Evolutionary conservation across 2,113 vertebrate genomes (phyloP).

Genomic region (Mugil cephalus): DNA sequence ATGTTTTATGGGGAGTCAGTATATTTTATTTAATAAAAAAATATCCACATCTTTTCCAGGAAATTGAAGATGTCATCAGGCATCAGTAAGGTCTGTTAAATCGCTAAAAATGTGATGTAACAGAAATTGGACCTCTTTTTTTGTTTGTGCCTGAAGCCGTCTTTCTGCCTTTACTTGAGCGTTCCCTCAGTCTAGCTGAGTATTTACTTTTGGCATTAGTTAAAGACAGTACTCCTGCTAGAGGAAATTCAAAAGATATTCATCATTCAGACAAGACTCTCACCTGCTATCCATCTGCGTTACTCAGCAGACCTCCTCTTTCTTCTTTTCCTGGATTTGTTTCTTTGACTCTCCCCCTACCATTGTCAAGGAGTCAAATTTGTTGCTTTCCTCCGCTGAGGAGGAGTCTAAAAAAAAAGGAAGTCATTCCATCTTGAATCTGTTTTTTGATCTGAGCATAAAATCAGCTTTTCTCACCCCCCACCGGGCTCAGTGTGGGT

Average conservation of each 20-base stretch:
- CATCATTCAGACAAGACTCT: conserved; percentile 21
- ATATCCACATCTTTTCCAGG: not conserved
- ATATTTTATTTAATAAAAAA: not conserved
- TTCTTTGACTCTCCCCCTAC: conserved; percentile 6
- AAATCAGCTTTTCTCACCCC: conserved; percentile 11
- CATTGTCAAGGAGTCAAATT: too few relatives aligned
- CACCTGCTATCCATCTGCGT: conserved; percentile 24
- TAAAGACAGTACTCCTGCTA: not conserved
- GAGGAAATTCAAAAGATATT: conserved; percentile 16
- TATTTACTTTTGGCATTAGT: conserved; percentile 36
- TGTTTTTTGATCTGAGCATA: conserved; percentile 8
- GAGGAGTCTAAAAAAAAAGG: conserved; percentile 13
- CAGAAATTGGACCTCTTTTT: conserved; percentile 34
- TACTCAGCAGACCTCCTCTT: not conserved
- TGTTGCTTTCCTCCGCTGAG: conserved; percentile 11
- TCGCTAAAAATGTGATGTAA: conserved; percentile 74
- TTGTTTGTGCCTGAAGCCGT: not conserved
- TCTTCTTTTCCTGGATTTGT: conserved; percentile 7
- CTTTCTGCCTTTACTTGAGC: conserved; percentile 13
- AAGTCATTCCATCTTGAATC: conserved; percentile 34
- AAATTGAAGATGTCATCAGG: conserved; percentile 12
- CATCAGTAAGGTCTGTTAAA: conserved; percentile 73
- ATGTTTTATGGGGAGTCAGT: too few relatives aligned
- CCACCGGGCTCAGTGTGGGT: not conserved
- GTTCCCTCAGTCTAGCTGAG: conserved; percentile 7